Base-by-base conservation (phyloP, 2,888 invertebrate species). In the Agriopis marginaria region DNA sequence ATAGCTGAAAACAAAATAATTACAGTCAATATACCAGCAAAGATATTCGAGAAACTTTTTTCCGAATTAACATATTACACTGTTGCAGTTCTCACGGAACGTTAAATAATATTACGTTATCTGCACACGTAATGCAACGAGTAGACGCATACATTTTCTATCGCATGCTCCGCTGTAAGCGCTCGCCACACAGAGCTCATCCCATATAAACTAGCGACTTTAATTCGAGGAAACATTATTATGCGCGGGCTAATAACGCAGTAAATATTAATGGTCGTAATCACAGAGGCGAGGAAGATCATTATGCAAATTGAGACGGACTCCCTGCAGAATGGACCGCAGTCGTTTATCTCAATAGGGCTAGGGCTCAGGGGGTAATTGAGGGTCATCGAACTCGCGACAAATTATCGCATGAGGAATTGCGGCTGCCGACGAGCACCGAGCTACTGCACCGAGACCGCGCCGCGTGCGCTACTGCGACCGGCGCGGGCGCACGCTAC, bases 1-100 rank as follows among this genome's bases (percentile, higher is more conserved):
- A 98, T 98, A 17, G 98, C 98, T 97, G 94, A 76, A 73, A 77
- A 86, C 79, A 86, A 62, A 42, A 61, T 53, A 56, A 49, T 0
- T 39, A 44, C 39, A 47, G 3, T 42, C 11, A 66, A 45, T 50
- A 88, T 9, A 54, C 8, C 40, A 65, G 17, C 39, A 32, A 42
- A 40, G 45, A 40, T 14, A 55, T 63, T 40, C 45, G 45, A 58
- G 58, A 58, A 58, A 45, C 58, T 45, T 45, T 45, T 44, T n/a
- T 53, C 47, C 17, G 42, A 14, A 68, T 60, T 23, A 59, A 54
- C 58, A 59, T 66, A 75, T 71, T 72, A 70, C 68, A 76, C 61
- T 76, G 72, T 59, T 66, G 65, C 66, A 66, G 49, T 73, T 70
- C 75, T 77, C 79, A 79, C 77, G 77, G 75, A 71, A 76, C 79